Conservation (phyloP, 2,113 vertebrate genomes). For the Indri indri region DNA sequence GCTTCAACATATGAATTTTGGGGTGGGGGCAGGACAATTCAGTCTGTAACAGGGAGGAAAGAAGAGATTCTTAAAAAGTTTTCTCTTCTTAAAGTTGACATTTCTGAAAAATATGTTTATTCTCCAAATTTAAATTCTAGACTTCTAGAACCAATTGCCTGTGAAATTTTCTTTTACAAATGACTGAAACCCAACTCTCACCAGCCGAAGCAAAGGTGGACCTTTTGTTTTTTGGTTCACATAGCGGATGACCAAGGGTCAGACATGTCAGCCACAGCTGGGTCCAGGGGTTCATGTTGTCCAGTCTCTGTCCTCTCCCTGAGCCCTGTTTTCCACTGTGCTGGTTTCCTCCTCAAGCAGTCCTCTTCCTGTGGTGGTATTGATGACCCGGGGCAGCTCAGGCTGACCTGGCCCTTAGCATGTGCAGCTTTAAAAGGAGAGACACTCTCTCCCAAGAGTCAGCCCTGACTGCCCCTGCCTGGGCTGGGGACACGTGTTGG, state of each 20-base stretch:
- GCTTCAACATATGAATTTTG: neutral
- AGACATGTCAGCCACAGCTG: neutral
- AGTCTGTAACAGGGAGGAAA: neutral
- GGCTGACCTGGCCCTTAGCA: neutral
- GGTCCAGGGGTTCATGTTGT: accelerated
- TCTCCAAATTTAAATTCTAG: neutral
- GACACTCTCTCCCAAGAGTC: neutral
- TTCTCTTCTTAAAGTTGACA: slow-evolving; percentile 7
- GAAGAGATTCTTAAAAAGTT: neutral
- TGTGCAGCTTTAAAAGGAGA: neutral
- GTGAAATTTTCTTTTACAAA: neutral
- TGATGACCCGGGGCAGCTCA: neutral
- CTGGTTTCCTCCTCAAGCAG: neutral
- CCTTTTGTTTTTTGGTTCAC: neutral
- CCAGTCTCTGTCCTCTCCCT: neutral
- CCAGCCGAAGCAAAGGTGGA: neutral
- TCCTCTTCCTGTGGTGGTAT: neutral
- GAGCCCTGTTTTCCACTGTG: neutral
- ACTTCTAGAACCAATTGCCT: neutral
- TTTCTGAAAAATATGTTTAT: neutral
- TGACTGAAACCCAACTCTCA: neutral
- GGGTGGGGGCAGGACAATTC: neutral
- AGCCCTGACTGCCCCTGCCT: neutral
- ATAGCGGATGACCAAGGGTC: neutral
- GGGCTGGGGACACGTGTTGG: neutral